Base-by-base conservation (phyloP, 2,113 vertebrate species). In the Desmodus rotundus region DNA sequence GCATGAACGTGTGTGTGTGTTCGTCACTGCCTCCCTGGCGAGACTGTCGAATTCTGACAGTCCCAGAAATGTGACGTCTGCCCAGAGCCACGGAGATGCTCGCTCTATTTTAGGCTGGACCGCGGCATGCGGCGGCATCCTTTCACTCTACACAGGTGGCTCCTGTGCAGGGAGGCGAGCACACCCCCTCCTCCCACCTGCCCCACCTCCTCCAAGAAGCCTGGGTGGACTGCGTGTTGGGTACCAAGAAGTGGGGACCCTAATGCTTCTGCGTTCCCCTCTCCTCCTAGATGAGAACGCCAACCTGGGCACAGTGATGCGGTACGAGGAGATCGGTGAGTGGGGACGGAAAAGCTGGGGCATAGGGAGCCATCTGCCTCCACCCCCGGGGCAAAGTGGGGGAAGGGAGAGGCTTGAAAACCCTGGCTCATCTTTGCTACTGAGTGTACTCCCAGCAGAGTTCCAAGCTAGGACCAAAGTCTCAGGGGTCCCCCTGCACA, bases 291-390 rank as follows among this genome's bases (percentile, higher is more conserved):
- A 99, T 98, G 99, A 99, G 97, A 99, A 99, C 0, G 99, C 99
- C 56, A 99, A 99, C 96, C 56, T 99, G 98, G 99, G 99, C 36
- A 99, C 99, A 0, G 99, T 99, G 52, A 98, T 99, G 99, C 98
- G 99, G 92, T 99, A 99, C 1, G 99, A 99, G 97, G 99, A 99
- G 98, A 99, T 99, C 0, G 99, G 99, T 99, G 98, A 99, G 99
- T 98, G 54, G 3, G 0, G 15, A 52, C 7, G 50, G 7, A 9
- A 50, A 73, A 4, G 38, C 0, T 43, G 24, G n/a, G 47, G 45
- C 3, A 2, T 1, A 4, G 2, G 41, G 72, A 28, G 83, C 28
- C 31, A 7, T n/a, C 41, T 45, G 73, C 65, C 28, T 50, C 38
- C 20, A 10, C 15, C 1, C 1, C 4, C 0, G 4, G 58, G 36